A percentile compares a stretch with the other conserved stretches of the same genome.
These are phyloP conservation scores for Cliona cf. orientalis DNA, from an alignment of 37 sponge, comb jelly and placozoan genomes.

Conservation along the genomic window DNA sequence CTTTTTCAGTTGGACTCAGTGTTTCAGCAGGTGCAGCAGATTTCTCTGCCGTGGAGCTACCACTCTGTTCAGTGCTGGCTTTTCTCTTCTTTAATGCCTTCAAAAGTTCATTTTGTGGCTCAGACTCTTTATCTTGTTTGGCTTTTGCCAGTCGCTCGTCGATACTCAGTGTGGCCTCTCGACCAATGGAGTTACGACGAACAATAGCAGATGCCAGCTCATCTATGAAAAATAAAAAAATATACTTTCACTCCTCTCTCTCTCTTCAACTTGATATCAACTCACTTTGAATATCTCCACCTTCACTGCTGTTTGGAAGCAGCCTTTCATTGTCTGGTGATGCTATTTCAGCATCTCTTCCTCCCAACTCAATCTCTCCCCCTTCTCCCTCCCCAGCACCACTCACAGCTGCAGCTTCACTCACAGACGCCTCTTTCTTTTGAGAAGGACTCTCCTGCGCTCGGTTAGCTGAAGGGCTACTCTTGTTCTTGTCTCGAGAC, in stretches of 20 bases:
- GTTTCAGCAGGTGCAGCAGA: no score
- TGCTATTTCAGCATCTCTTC: no score
- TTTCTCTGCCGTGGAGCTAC: no score
- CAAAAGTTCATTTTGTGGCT: not conserved
- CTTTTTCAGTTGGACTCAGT: no score
- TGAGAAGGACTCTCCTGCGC: not conserved
- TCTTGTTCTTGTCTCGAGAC: not conserved
- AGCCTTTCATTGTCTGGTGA: not conserved
- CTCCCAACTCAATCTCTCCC: no score
- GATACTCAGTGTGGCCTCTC: not conserved
- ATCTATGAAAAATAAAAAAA: not conserved
- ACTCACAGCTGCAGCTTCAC: no score
- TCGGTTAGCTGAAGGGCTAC: not conserved
- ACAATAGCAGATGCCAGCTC: slow-evolving; percentile 1
- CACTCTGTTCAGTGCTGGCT: no score
- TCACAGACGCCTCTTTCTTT: no score
- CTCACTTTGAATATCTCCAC: not conserved
- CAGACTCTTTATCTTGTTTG: not conserved
- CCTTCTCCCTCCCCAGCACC: no score
- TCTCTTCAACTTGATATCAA: not conserved
- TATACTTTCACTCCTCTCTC: not conserved
- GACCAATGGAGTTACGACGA: not conserved
- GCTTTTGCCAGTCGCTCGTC: not conserved
- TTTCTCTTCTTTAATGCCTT: no score
- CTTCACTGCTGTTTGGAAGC: not conserved